Evolutionary conservation across 2,888 invertebrate genomes (phyloP), one percentile per base, ranked within the genome.

Genomic region (Diarsia dahlii): DNA sequence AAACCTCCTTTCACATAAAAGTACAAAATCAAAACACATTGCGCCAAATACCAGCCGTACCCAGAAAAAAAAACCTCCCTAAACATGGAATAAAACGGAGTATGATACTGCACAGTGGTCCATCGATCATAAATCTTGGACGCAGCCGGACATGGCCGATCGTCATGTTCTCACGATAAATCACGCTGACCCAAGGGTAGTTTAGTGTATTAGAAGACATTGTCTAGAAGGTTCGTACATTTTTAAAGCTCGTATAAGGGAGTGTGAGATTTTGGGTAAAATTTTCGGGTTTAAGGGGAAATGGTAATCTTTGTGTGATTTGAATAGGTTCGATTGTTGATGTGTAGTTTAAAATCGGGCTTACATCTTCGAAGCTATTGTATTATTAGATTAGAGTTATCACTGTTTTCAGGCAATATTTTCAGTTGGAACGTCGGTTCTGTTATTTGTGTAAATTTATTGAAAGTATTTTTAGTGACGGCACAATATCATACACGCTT

Each of bases 121-220:
- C 89, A 94, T 94, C 92, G 80, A 94, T 94, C 94, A 94, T 94
- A 91, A 91, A 91, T 90, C 91, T 86, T 82, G 87, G 89, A 86
- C 90, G 88, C 87, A 85, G 87, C 84, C 88, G 89, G 88, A 89
- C 89, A 84, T 88, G 83, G 86, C 80, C 87, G 80, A 84, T 85
- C 89, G 90, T 92, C 95, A 94, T 94, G 95, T 95, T 95, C 95
- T 73, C 95, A 95, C 94, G 88, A 95, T 95, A 95, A 95, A 95
- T 95, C 95, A 95, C 77, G 90, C 82, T 85, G 89, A 87, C 88
- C 88, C 60, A 2, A 12, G 76, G 82, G 84, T 74, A 70, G 2
- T 12, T 56, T 64, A 12, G 81, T 87, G 87, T 91, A 92, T 93
- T 90, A 90, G 88, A 82, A 88, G 68, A 90, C 89, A 82, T 86